Conservation (phyloP, 1,140 invertebrate species). For the Sitodiplosis mosellana region DNA sequence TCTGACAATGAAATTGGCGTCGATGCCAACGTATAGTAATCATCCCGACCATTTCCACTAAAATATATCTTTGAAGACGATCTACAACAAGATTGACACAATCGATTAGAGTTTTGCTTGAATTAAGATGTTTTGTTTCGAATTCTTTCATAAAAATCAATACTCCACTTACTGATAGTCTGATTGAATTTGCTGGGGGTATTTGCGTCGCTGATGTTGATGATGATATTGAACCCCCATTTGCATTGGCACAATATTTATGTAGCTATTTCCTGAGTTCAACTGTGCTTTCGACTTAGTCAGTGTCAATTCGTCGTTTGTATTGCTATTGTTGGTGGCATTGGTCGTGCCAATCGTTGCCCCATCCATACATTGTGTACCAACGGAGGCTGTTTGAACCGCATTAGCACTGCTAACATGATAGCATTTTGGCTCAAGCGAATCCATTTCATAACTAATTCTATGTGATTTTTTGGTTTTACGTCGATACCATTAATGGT, state of each 20-base stretch:
- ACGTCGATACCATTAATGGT: too few species aligned
- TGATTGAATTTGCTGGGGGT: slow-evolving; percentile 11
- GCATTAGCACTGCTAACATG: too few species aligned
- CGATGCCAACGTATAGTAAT: slow-evolving; percentile 14
- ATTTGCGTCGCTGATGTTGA: slow-evolving; percentile 16
- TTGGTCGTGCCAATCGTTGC: too few species aligned
- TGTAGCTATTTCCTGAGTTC: slow-evolving; percentile 15
- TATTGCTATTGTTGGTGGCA: too few species aligned
- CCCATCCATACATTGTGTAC: too few species aligned
- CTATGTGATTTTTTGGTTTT: too few species aligned
- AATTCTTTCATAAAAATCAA: neutral
- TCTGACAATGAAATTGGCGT: slow-evolving; percentile 12
- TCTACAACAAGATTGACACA: neutral
- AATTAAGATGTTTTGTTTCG: neutral
- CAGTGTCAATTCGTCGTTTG: neutral
- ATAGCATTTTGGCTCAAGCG: too few species aligned
- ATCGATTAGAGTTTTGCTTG: neutral
- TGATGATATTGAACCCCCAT: slow-evolving; percentile 21
- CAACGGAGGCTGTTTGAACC: too few species aligned
- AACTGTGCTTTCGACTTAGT: slow-evolving; percentile 3
- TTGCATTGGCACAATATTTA: slow-evolving; percentile 21
- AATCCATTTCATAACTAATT: too few species aligned
- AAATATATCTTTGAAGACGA: neutral
- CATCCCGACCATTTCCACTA: slow-evolving; percentile 15
- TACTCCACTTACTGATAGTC: slow-evolving; percentile 19